phyloP scores from a whole-genome alignment of 1,140 invertebrate genomes.

The Cotesia typhae region DNA sequence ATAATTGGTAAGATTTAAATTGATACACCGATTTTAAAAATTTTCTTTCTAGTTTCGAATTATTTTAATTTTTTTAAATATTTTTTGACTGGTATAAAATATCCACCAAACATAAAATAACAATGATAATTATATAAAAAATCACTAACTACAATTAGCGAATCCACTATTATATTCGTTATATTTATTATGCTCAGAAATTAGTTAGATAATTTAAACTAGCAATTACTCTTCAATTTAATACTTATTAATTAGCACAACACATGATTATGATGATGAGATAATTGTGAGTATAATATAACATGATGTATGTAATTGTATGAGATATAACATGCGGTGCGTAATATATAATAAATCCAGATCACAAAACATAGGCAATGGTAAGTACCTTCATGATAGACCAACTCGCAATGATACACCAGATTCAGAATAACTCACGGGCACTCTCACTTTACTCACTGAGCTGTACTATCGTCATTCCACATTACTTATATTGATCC shows the following conservation, averaged over 20 bases:
- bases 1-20: too few relatives aligned
- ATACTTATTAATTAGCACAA: too few relatives aligned
- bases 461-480: slow-evolving; percentile 4
- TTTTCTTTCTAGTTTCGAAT: not conserved
- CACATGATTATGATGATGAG: too few relatives aligned
- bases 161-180: too few relatives aligned
- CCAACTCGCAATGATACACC: slow-evolving; percentile 4
- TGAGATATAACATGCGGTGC: not conserved
- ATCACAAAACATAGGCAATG: not conserved
- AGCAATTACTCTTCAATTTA: too few relatives aligned
- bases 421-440: slow-evolving; percentile 13
- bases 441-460: slow-evolving; percentile 33
- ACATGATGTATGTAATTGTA: too few relatives aligned
- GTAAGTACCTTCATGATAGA: slow-evolving; percentile 26
- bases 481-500: slow-evolving; percentile 25
- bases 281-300: not conserved
- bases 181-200: too few relatives aligned
- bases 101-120: too few relatives aligned
- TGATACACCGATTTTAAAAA: too few relatives aligned
- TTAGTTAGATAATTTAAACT: too few relatives aligned
- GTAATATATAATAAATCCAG: not conserved
- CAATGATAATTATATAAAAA: too few relatives aligned
- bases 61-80: not conserved
- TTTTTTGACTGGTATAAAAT: not conserved
- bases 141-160: too few relatives aligned